Conservation (phyloP, 2,113 vertebrate species). For the Charina bottae region DNA sequence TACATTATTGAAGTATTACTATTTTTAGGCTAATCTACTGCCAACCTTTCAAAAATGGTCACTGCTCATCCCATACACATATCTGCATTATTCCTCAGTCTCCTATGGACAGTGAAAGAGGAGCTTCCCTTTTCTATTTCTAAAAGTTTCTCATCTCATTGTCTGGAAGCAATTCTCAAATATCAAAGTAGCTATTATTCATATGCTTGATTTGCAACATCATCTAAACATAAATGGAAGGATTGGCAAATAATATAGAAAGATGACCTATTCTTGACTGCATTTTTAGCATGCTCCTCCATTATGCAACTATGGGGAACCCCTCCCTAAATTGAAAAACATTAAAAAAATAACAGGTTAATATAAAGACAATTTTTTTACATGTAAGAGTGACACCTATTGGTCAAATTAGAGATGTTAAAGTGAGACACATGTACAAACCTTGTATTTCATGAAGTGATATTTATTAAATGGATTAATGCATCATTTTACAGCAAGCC, state of each 20-base stretch:
- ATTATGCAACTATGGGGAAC: not conserved
- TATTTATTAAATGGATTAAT: constrained; percentile 90
- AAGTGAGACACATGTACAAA: constrained; percentile 43
- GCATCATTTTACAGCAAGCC: constrained; percentile 90
- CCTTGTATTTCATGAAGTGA: constrained; percentile 80
- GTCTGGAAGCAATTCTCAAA: not conserved
- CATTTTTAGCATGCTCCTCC: not conserved
- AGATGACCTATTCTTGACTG: not conserved
- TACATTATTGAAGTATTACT: not conserved
- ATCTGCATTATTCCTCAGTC: not conserved
- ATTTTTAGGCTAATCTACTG: not conserved
- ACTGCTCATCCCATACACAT: not conserved
- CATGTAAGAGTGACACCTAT: constrained; percentile 15
- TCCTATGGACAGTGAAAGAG: not conserved
- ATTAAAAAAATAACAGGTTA: not conserved
- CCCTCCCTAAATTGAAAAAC: not conserved
- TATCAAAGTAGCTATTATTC: not conserved
- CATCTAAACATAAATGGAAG: not conserved
- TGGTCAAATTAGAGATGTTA: not conserved
- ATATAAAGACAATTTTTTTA: not conserved
- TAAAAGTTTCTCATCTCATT: not conserved
- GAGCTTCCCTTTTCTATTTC: not conserved
- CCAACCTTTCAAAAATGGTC: not conserved
- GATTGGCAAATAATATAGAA: not conserved
- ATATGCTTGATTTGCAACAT: not conserved